Evolutionary conservation across 2,113 vertebrate species (phyloP).

Genomic region (Dendropsophus ebraccatus): DNA sequence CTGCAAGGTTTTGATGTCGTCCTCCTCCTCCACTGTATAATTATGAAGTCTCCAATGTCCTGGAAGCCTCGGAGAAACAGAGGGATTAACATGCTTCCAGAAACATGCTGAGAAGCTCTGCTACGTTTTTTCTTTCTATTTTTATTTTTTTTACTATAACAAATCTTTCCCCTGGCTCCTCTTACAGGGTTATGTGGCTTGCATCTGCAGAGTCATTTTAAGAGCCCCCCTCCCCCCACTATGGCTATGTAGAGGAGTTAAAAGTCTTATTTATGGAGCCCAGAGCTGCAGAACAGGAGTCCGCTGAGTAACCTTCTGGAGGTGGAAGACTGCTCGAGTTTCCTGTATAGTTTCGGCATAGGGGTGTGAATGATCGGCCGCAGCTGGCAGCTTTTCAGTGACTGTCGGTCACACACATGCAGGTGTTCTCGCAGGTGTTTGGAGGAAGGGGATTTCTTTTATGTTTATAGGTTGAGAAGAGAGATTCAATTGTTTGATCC

Average conservation of each 20-base stretch:
- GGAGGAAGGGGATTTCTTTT: not conserved
- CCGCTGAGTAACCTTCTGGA: not conserved
- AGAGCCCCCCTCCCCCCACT: not conserved
- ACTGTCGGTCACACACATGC: not conserved
- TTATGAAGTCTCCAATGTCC: too few species aligned
- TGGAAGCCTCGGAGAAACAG: too few species aligned
- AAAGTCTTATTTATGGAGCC: not conserved
- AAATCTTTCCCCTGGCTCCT: not conserved
- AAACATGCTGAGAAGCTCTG: too few species aligned
- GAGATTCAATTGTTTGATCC: not conserved
- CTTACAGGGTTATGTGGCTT: not conserved
- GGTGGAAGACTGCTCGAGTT: not conserved
- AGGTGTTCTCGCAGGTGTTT: constrained; percentile 38
- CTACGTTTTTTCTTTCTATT: too few species aligned
- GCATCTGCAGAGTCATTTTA: not conserved
- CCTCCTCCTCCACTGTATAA: too few species aligned
- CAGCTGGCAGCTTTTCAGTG: not conserved
- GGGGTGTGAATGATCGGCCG: not conserved
- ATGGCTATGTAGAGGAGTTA: not conserved
- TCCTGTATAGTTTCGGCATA: not conserved
- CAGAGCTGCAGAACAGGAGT: not conserved
- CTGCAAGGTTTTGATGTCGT: too few species aligned
- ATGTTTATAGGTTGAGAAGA: not conserved
- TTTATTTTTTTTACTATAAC: not conserved
- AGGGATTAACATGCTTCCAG: too few species aligned